A percentile compares a stretch with the other conserved stretches of the same genome.
phyloP scores from a whole-genome alignment of 1,140 invertebrate genomes.

The Hycleus cichorii region DNA sequence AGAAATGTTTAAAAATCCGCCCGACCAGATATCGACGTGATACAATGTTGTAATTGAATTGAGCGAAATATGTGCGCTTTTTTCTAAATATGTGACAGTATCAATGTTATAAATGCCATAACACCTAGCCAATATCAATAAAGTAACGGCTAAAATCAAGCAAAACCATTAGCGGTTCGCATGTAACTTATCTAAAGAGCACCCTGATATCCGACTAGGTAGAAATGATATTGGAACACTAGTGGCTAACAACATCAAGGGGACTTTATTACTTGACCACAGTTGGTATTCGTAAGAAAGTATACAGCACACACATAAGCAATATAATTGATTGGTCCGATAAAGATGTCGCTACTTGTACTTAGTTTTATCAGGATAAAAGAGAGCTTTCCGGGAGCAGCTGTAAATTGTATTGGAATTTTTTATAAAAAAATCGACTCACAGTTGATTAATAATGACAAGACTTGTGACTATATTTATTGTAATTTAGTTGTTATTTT shows the following conservation, averaged over 20 bases:
- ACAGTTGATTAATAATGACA: no score
- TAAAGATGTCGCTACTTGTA: constrained; percentile 28
- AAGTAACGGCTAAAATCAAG: constrained; percentile 18
- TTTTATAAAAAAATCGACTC: no score
- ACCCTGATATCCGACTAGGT: constrained; percentile 8
- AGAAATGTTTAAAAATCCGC: no score
- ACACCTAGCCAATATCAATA: constrained; percentile 20
- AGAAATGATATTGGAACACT: background rate
- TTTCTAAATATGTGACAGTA: no score
- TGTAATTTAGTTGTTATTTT: no score
- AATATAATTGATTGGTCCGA: constrained; percentile 27
- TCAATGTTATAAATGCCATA: constrained; percentile 16
- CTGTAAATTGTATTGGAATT: no score
- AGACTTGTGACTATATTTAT: no score
- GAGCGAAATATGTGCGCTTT: no score
- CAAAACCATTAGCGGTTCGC: constrained; percentile 26
- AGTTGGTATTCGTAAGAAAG: constrained; percentile 14
- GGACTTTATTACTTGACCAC: constrained; percentile 24
- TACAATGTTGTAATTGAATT: no score
- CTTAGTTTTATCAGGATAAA: background rate
- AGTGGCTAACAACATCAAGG: constrained; percentile 11
- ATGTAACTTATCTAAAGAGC: constrained; percentile 27
- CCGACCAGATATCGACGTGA: no score
- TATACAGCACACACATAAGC: background rate
- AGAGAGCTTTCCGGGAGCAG: no score